Evolutionary conservation across 23 tunicate species (phyloP).

Genomic region (Phallusia fumigata): DNA sequence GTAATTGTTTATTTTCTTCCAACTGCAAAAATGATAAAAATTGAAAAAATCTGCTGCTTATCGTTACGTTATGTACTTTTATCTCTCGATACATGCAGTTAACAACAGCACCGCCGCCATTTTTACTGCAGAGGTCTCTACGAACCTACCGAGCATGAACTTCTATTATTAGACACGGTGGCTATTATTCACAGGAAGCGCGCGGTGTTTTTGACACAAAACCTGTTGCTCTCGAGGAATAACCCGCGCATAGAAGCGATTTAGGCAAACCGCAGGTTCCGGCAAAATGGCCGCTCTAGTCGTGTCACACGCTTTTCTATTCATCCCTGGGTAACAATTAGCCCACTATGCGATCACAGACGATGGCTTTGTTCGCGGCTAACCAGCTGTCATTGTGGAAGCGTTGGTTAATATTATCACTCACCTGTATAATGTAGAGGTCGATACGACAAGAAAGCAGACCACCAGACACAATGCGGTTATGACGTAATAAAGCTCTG

Average conservation of each 20-base stretch:
- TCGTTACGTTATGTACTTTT: no score
- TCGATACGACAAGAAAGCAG: neutral
- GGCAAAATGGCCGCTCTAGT: neutral
- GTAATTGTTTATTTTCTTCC: no score
- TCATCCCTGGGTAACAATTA: neutral
- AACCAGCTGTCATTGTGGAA: neutral
- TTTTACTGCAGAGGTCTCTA: neutral
- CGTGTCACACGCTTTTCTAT: constrained; percentile 4
- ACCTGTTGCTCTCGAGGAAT: neutral
- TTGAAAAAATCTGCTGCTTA: no score
- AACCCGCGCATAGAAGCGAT: neutral
- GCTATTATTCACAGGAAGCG: neutral
- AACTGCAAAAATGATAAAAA: no score
- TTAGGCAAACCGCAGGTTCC: constrained; percentile 10
- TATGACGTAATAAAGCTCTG: constrained; percentile 14
- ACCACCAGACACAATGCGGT: neutral
- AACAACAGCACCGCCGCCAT: no score
- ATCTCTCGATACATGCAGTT: no score
- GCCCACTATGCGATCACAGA: neutral
- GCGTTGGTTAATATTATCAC: neutral
- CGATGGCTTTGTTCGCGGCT: neutral
- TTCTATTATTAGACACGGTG: neutral
- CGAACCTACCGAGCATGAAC: neutral
- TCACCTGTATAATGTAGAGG: neutral
- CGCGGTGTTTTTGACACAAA: neutral